Percentiles rank a stretch among this genome's conserved stretches.
These are phyloP conservation scores for Urocyon cinereoargenteus DNA, from an alignment of 2,797 vertebrate genomes.

Conservation along the genomic window DNA sequence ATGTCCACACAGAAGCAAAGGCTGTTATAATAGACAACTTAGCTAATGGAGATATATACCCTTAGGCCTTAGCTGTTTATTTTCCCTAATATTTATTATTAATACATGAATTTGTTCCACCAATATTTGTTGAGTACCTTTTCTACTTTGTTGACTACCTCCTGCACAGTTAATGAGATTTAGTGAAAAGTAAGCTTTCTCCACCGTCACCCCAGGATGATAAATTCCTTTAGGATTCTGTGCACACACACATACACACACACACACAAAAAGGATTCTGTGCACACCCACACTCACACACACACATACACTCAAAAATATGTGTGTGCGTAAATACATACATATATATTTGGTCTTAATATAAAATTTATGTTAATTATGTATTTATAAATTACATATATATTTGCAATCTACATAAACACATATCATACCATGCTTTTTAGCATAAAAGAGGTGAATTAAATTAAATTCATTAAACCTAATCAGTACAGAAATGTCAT, in stretches of 20 bases:
- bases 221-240: background rate
- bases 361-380: background rate
- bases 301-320: background rate
- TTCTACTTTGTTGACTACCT: background rate
- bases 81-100: background rate
- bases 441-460: background rate
- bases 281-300: fast-evolving
- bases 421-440: background rate
- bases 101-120: background rate
- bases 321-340: background rate
- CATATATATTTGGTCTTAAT: background rate
- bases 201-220: background rate
- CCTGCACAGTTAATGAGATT: background rate
- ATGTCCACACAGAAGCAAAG: background rate
- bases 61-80: background rate
- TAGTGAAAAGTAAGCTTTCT: background rate
- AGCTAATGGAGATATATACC: background rate
- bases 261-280: background rate
- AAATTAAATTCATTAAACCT: slow-evolving; percentile 44
- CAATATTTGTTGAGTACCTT: background rate
- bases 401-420: background rate
- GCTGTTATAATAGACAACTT: background rate
- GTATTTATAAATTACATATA: background rate
- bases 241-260: fast-evolving
- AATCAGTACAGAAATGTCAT: background rate